These are phyloP conservation scores for Xiphias gladius DNA, from an alignment of 2,113 vertebrate species.

Conservation along the genomic window DNA sequence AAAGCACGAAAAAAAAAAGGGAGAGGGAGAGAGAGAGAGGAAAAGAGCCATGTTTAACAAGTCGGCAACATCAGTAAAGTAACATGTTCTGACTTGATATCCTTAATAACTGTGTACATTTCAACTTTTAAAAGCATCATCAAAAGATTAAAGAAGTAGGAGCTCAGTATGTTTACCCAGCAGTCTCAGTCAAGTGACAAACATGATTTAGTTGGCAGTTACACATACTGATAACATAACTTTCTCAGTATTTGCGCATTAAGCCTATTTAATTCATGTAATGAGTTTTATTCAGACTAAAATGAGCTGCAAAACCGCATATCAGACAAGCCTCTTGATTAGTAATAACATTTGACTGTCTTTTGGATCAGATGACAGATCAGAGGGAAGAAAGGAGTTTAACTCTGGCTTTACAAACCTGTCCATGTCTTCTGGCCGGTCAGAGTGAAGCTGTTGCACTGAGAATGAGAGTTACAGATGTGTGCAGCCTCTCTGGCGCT, in stretches of 20 bases:
- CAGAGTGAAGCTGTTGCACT: constrained; percentile 88
- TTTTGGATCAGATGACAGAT: not conserved
- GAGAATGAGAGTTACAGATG: constrained; percentile 87
- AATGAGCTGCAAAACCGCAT: constrained; percentile 1
- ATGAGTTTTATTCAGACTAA: not conserved
- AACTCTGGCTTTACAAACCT: constrained; percentile 79
- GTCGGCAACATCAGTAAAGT: constrained; percentile 19
- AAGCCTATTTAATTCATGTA: not conserved
- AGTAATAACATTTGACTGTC: not conserved
- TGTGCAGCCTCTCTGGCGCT: constrained; percentile 84
- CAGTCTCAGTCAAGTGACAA: constrained; percentile 27
- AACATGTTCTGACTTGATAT: constrained; percentile 51
- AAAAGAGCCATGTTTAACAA: constrained; percentile 24
- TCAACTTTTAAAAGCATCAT: constrained; percentile 43
- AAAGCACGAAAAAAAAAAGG: not conserved
- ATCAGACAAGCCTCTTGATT: not conserved
- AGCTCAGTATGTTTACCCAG: constrained; percentile 31
- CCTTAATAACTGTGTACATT: constrained; percentile 43
- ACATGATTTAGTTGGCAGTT: constrained; percentile 28
- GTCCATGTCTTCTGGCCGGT: constrained; percentile 88
- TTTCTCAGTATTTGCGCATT: not conserved
- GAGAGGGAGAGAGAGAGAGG: not conserved
- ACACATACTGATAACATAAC: not conserved
- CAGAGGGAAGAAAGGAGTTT: not conserved
- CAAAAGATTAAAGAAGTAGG: constrained; percentile 42